Conservation (phyloP, 2,888 invertebrate species). For the Syrphus vitripennis region DNA sequence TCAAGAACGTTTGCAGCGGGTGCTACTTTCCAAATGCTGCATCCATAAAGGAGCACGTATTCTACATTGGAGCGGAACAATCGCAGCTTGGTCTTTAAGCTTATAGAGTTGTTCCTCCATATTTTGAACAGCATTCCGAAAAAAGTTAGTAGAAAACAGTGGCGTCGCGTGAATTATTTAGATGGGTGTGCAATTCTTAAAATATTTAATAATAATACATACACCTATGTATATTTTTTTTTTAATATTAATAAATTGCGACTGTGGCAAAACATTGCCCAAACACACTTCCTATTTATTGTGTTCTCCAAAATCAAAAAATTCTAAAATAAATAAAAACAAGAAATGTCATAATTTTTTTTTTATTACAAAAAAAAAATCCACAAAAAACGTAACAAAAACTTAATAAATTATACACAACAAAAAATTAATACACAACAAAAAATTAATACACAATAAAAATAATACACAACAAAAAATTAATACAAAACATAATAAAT, state of each 20-base stretch:
- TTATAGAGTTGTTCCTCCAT: no score
- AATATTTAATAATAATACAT: background rate
- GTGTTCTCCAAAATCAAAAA: background rate
- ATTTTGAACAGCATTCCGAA: no score
- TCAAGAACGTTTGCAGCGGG: no score
- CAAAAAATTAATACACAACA: background rate
- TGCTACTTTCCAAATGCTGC: no score
- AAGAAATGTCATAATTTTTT: background rate
- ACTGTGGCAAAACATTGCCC: background rate
- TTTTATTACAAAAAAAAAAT: background rate
- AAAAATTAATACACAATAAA: no score
- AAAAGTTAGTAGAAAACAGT: no score
- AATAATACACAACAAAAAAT: background rate
- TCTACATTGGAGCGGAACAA: no score
- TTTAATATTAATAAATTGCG: background rate
- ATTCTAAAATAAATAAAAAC: background rate
- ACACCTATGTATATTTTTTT: no score
- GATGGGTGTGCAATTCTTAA: slow-evolving; percentile 8
- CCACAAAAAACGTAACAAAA: background rate
- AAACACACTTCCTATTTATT: slow-evolving; percentile 1
- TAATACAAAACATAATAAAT: background rate
- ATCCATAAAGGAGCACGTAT: no score
- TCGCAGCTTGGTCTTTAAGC: no score
- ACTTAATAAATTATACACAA: background rate
- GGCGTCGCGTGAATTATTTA: background rate